phyloP scores from a whole-genome alignment of 2,113 vertebrate genomes.

The Parus major region DNA sequence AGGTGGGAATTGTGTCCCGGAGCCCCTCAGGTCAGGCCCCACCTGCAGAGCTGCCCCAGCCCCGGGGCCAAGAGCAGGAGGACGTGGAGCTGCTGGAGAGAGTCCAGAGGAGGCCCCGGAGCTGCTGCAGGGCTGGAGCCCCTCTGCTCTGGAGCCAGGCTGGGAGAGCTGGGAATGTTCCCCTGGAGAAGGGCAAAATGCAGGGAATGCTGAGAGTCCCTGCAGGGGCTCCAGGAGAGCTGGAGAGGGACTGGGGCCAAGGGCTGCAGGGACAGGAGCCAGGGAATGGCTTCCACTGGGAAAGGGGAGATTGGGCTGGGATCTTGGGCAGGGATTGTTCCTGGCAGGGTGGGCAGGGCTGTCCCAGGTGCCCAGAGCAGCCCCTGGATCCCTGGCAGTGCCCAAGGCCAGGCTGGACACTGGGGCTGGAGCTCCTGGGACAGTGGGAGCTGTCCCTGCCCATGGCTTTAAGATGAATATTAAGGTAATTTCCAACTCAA shows the following conservation, averaged over 20 bases:
- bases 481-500: not conserved
- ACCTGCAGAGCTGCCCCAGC: not conserved
- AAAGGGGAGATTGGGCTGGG: not conserved
- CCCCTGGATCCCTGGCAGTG: not conserved
- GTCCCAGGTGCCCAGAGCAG: not conserved
- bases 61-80: not conserved
- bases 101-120: not conserved
- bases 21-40: not conserved
- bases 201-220: not conserved
- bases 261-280: fast-evolving
- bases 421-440: not conserved
- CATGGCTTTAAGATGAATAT: not conserved
- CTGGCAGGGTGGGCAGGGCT: fast-evolving
- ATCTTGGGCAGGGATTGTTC: fast-evolving
- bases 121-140: not conserved
- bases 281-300: not conserved
- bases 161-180: not conserved
- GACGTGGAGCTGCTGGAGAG: not conserved
- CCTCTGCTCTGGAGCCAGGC: not conserved
- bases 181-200: not conserved
- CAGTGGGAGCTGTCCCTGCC: fast-evolving
- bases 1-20: too few species aligned
- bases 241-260: not conserved
- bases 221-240: not conserved
- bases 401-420: fast-evolving